A percentile compares a stretch with the other conserved stretches of the same genome.
These are phyloP conservation scores for Erythrolamprus reginae DNA, from an alignment of 2,113 vertebrate species.

Conservation along the genomic window DNA sequence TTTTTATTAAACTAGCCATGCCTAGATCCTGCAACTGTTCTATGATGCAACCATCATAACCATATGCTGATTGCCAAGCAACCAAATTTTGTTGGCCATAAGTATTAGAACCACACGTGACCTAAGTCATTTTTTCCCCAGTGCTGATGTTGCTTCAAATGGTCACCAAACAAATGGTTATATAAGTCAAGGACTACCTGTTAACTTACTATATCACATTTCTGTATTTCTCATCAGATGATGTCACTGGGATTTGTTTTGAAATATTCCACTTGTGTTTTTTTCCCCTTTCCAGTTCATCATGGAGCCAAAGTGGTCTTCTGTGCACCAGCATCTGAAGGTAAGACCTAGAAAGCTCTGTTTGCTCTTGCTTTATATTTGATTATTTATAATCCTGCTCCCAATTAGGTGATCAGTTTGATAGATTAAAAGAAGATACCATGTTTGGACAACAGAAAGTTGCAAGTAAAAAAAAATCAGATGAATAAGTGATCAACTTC, in stretches of 20 bases:
- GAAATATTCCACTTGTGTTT: not conserved
- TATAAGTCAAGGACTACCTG: not conserved
- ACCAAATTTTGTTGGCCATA: not conserved
- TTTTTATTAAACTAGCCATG: too few relatives aligned
- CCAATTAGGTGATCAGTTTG: not conserved
- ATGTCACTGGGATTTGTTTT: not conserved
- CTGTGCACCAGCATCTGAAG: conserved; percentile 35
- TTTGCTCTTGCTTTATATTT: not conserved
- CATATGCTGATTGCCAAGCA: not conserved
- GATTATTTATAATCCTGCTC: not conserved
- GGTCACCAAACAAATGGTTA: not conserved
- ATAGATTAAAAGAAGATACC: not conserved
- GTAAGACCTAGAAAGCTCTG: not conserved
- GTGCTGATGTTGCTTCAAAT: not conserved
- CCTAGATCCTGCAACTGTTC: too few relatives aligned
- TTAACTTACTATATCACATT: not conserved
- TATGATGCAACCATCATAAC: not conserved
- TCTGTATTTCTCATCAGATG: not conserved
- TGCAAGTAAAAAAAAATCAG: not conserved
- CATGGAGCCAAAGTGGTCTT: conserved; percentile 33
- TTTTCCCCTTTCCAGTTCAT: not conserved
- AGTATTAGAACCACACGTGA: not conserved
- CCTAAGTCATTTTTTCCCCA: not conserved
- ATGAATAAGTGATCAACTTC: not conserved
- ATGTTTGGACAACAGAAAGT: not conserved